These are phyloP conservation scores for Emberiza fucata DNA, from an alignment of 2,113 vertebrate species.

Conservation along the genomic window DNA sequence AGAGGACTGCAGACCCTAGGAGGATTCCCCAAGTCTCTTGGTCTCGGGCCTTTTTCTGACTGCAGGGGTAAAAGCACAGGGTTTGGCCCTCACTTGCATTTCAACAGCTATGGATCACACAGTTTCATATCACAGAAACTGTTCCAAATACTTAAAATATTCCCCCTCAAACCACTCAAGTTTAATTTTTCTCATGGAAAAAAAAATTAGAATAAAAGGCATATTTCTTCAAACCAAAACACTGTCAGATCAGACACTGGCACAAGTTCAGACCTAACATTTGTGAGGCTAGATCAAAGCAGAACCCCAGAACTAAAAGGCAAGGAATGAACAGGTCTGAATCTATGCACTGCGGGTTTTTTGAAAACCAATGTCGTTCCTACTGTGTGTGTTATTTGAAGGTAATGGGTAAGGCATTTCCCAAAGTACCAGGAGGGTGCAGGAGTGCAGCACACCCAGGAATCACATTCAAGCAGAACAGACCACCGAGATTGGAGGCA, in stretches of 20 bases:
- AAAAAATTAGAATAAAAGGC: not conserved
- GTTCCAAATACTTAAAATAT: not conserved
- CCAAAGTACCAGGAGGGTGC: not conserved
- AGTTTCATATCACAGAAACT: not conserved
- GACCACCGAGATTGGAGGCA: not conserved
- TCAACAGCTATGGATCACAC: not conserved
- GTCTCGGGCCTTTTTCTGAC: not conserved
- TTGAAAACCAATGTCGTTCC: not conserved
- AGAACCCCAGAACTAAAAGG: not conserved
- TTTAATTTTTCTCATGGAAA: not conserved
- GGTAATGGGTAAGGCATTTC: not conserved
- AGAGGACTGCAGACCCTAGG: not conserved
- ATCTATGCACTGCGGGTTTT: not conserved
- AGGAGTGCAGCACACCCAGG: not conserved
- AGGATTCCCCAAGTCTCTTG: not conserved
- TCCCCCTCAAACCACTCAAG: not conserved
- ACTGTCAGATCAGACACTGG: slow-evolving; percentile 19
- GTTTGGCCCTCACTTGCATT: not conserved
- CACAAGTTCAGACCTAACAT: slow-evolving; percentile 15
- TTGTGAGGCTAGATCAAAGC: slow-evolving; percentile 4
- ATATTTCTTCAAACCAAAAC: slow-evolving; percentile 18
- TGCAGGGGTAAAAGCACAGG: not conserved
- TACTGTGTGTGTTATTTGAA: not conserved
- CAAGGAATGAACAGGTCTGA: not conserved
- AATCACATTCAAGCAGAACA: not conserved